Evolutionary conservation across 2,888 invertebrate species (phyloP).

Genomic region (Polylopha cassiicola): DNA sequence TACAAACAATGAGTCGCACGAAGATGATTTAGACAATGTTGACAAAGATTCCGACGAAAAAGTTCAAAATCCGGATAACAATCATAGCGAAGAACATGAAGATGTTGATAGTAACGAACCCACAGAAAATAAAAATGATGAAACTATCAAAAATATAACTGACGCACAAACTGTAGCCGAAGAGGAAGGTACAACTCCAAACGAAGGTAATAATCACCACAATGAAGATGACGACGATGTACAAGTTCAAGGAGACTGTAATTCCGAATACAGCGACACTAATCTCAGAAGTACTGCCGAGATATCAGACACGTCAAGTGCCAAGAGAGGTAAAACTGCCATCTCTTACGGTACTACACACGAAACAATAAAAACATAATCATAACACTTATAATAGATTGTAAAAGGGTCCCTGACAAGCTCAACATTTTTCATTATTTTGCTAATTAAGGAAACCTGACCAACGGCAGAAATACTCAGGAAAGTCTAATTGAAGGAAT

Average conservation of each 20-base stretch:
- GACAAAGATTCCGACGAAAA: conserved; percentile 10
- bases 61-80: conserved; percentile 9
- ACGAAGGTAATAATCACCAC: conserved; percentile 63
- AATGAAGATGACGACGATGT: conserved; percentile 77
- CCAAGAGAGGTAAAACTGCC: conserved; percentile 64
- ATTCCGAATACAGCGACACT: conserved; percentile 61
- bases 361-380: conserved; percentile 61
- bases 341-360: conserved; percentile 67
- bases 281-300: conserved; percentile 59
- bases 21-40: conserved; percentile 14
- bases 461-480: conserved; percentile 62
- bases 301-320: conserved; percentile 56
- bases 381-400: conserved; percentile 48
- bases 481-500: conserved; percentile 73
- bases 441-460: conserved; percentile 74
- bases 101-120: conserved; percentile 27
- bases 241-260: conserved; percentile 66
- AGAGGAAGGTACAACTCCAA: conserved; percentile 46
- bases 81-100: conserved; percentile 25
- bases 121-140: conserved; percentile 10
- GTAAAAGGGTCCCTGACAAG: conserved; percentile 69
- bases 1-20: neutral
- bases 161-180: conserved; percentile 27
- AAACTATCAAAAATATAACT: conserved; percentile 16
- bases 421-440: conserved; percentile 74